Percentiles rank a stretch among this genome's conserved stretches.
phyloP scores from a whole-genome alignment of 2,113 vertebrate genomes.

The Scomber colias region DNA sequence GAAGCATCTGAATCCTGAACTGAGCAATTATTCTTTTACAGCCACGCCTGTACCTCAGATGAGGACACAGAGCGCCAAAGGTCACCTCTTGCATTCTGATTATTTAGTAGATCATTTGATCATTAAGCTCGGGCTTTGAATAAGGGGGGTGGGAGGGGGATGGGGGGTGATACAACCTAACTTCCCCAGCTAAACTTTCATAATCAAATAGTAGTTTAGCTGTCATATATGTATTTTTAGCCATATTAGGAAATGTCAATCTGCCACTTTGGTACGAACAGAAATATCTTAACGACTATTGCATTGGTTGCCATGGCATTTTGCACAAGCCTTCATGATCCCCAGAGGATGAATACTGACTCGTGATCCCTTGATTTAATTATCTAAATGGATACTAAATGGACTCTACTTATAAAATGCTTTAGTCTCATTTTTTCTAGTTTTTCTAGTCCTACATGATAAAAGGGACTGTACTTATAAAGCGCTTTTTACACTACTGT shows the following conservation, averaged over 20 bases:
- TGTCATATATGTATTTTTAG: not conserved
- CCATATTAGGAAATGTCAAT: too few relatives aligned
- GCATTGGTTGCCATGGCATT: too few relatives aligned
- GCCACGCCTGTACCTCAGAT: conserved; percentile 11
- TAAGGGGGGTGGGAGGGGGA: not conserved
- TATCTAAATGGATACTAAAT: too few relatives aligned
- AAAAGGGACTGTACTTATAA: too few relatives aligned
- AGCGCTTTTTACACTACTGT: too few relatives aligned
- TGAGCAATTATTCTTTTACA: conserved; percentile 26
- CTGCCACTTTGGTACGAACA: too few relatives aligned
- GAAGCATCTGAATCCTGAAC: conserved; percentile 31
- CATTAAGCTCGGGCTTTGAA: conserved; percentile 4
- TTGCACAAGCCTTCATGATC: not conserved
- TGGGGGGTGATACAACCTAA: not conserved
- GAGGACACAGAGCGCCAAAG: conserved; percentile 5
- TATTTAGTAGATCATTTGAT: conserved; percentile 26
- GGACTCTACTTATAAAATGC: too few relatives aligned
- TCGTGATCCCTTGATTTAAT: not conserved
- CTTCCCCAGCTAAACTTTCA: not conserved
- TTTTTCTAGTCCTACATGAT: too few relatives aligned
- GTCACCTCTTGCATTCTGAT: conserved; percentile 47
- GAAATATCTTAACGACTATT: too few relatives aligned
- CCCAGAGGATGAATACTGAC: not conserved
- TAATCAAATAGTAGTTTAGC: not conserved
- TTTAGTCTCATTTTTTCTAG: too few relatives aligned